Evolutionary conservation across 2,113 vertebrate species (phyloP), one percentile per base, ranked within the genome.

Genomic region (Anguilla rostrata): DNA sequence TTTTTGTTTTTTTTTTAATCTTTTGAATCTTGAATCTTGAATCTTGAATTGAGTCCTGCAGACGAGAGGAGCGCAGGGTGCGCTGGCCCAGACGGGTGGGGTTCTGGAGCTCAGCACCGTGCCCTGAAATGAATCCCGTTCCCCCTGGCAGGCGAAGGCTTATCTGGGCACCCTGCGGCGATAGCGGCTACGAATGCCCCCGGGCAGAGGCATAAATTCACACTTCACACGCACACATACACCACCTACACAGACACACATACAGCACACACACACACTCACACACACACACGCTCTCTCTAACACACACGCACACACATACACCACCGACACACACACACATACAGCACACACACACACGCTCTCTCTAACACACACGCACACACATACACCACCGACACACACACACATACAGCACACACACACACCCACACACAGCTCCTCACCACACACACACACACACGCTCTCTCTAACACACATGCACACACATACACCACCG

Each of bases 231-330:
- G 22, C 20, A n/a, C 2, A 9, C 60, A 66, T 20, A 66, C 5
- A 26, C 22, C 56, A 85, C 78, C 60, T 29, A 86, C 85, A 83
- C 81, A 53, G n/a, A 63, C 60, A 66, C 5, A 26, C 22, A 26
- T 20, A 63, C 22, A 63, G 34, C 56, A 60, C 57, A 60, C 18
- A 60, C 57, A 18, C 57, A 60, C 81, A 43, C 57, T n/a, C 87
- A 57, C 84, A 86, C 71, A 66, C 40, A 40, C 49, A 29, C 82
- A 83, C 34, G 34, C 34, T 34, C 34, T 34, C 34, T 34, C 34
- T 34, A 34, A 34, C 34, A 34, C 34, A 34, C 34, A 56, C 49
- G 39, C 29, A 1, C 34, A 0, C 34, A 34, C n/a, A n/a, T n/a
- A n/a, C n/a, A n/a, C n/a, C n/a, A n/a, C n/a, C n/a, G n/a, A n/a